Evolutionary conservation across 2,113 vertebrate genomes (phyloP), one percentile per base, ranked within the genome.

Genomic region (Hemiscyllium ocellatum): DNA sequence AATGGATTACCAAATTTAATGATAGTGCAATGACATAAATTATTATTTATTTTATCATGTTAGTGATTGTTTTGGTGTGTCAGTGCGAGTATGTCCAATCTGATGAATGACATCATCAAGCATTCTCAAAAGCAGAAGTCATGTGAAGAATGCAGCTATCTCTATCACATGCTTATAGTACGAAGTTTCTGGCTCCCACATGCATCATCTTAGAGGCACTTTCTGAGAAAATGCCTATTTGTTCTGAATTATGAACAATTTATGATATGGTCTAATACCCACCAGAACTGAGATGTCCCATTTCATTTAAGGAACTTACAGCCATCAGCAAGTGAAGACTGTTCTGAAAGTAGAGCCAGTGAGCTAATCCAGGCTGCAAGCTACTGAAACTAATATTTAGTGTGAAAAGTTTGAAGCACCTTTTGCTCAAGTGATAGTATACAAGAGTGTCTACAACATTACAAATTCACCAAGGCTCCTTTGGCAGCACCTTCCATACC

Each of bases 241-340:
- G 33, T 65, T 93, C 90, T 93, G 33, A 65, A 93, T 93, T 65
- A 93, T 93, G 90, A 26, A n/a, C 56, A n/a, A 15, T 66, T 93
- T 93, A 37, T 2, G 61, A n/a, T 66, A 61, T 91, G 56, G 33
- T 93, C 90, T 37, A 3, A 93, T 3, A 65, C 33, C n/a, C 90
- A 69, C 61, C 8, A 94, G 65, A 19, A 68, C 42, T 94, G 86
- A 56, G 20, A 89, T 29, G 22, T 17, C 6, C 52, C 89, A 42
- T 93, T 93, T 65, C 61, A 20, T 29, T 94, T 94, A 5, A 19
- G n/a, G 90, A 17, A 68, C 90, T 94, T 68, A 68, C 61, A 66
- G 29, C 65, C 61, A n/a, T 93, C 89, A 93, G 4, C 42, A 47
- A 37, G 56, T 66, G 61, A 37, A 17, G n/a, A 61, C 1, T 17